Conservation (phyloP, 1,140 invertebrate species). For the Drosophila ohnishii region DNA sequence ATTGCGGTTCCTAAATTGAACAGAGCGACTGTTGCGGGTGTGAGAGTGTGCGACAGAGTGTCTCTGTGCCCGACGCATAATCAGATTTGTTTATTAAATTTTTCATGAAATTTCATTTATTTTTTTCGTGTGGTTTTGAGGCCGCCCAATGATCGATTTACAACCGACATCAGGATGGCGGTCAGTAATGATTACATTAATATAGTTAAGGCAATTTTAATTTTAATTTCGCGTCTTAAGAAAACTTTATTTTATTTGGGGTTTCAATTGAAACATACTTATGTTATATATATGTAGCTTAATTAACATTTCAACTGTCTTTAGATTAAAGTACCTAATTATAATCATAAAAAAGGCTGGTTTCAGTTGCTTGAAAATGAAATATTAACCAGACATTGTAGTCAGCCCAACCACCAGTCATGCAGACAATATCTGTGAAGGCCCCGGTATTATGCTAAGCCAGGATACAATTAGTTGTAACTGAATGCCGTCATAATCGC, state of each 20-base stretch:
- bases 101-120: conserved; percentile 46
- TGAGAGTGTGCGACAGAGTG: conserved; percentile 17
- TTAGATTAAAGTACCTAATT: too few species aligned
- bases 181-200: conserved; percentile 16
- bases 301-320: too few species aligned
- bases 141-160: conserved; percentile 41
- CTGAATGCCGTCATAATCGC: conserved; percentile 33
- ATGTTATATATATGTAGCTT: too few species aligned
- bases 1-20: conserved; percentile 78
- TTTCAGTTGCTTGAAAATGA: not conserved
- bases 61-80: conserved; percentile 61
- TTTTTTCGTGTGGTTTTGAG: conserved; percentile 42
- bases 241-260: not conserved
- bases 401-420: not conserved
- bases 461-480: conserved; percentile 7
- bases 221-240: not conserved
- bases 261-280: not conserved
- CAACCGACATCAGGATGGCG: conserved; percentile 11
- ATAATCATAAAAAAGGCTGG: too few species aligned
- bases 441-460: not conserved
- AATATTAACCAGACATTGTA: not conserved
- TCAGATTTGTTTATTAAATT: conserved; percentile 73
- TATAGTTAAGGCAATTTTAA: not conserved
- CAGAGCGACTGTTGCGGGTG: conserved; percentile 23
- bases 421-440: conserved; percentile 4